Conservation (phyloP, 2,888 invertebrate species). For the Trissonchulus latispiculum region DNA sequence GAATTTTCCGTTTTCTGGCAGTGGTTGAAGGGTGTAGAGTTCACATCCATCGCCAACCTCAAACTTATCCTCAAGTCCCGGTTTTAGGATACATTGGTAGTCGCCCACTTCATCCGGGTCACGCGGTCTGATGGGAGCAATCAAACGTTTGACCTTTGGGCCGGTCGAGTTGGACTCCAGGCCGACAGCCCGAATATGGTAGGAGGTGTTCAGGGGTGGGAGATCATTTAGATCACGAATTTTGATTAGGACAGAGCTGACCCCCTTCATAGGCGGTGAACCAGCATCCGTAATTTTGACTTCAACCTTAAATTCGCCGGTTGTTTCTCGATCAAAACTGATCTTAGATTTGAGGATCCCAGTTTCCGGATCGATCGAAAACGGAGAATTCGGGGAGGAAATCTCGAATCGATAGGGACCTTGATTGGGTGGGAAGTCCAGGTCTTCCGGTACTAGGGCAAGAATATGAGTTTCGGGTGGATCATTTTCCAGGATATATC, state of each 20-base stretch:
- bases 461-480: constrained; percentile 69
- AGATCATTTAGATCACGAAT: constrained; percentile 81
- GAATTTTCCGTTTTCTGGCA: constrained; percentile 48
- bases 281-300: constrained; percentile 83
- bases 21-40: constrained; percentile 59
- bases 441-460: constrained; percentile 74
- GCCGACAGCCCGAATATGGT: constrained; percentile 63
- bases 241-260: constrained; percentile 62
- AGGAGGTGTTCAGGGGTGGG: constrained; percentile 70
- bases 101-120: constrained; percentile 81
- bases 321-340: constrained; percentile 69
- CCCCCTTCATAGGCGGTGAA: constrained; percentile 67
- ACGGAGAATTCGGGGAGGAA: constrained; percentile 63
- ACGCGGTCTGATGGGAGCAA: constrained; percentile 81
- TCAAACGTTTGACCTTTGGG: constrained; percentile 62
- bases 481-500: constrained; percentile 74
- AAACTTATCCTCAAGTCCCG: constrained; percentile 45
- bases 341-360: constrained; percentile 68
- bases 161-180: constrained; percentile 52
- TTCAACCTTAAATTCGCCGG: constrained; percentile 61
- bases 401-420: constrained; percentile 74
- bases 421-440: constrained; percentile 77
- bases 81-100: constrained; percentile 65
- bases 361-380: constrained; percentile 66
- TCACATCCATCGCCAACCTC: constrained; percentile 65